Evolutionary conservation across 2,888 invertebrate genomes (phyloP), one percentile per base, ranked within the genome.

Genomic region (Drosophila phalerata): DNA sequence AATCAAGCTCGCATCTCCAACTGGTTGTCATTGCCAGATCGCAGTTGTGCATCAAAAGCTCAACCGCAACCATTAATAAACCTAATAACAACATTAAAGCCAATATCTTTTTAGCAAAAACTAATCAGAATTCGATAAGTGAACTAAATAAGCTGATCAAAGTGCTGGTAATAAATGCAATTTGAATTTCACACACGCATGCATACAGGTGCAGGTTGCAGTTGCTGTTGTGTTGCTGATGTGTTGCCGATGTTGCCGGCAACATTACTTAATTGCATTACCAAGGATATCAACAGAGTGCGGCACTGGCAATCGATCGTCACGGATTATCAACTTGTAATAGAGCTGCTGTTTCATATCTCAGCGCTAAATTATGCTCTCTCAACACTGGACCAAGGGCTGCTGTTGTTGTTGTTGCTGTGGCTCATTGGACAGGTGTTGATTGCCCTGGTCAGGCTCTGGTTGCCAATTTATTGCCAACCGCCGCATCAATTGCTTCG

Each of bases 121-220:
- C 83, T 85, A 90, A 90, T 91, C 89, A 84, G 88, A 89, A 87
- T 84, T 85, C 91, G 89, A 91, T 91, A 89, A 91, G 82, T 84
- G 79, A 81, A 89, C 90, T 88, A 90, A 91, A 91, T 91, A 89
- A 90, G 86, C 79, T 81, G 89, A 88, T 90, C 90, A 91, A 87
- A 85, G 85, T 77, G 69, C 65, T 71, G 69, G 79, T 89, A 91
- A 91, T 91, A 86, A 89, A 90, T 88, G 91, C 90, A 91, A 91
- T 91, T 91, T 90, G 79, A 80, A 81, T 89, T 84, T 79, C 75
- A 78, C 73, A 78, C 73, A 66, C 65, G 40, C 43, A 48, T 25
- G 22, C 43, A 43, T 53, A 34, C 38, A 48, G 48, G 32, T 52
- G 22, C 42, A 45, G 11, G 38, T 17, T 25, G 32, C 15, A n/a